Evolutionary conservation across 2,113 vertebrate species (phyloP), one percentile per base, ranked within the genome.

Genomic region (Progne subis): DNA sequence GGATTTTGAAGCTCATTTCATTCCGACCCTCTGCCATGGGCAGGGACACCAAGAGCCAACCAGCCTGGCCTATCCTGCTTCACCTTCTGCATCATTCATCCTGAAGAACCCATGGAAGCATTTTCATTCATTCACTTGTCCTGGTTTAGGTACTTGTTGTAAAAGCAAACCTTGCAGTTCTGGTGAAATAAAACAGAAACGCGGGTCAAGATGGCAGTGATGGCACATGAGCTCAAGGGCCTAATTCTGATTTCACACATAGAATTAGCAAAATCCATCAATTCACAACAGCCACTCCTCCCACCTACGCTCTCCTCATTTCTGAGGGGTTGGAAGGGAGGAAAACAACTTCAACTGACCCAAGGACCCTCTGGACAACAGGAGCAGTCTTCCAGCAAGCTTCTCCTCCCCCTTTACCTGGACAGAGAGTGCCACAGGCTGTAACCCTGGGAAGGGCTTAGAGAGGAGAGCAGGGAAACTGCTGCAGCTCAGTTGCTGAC

Each of bases 401-500:
- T 59, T 94, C 82, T 86, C 57, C 87, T 64, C 61, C 44, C 44
- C 65, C 82, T 72, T 78, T 94, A 82, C 84, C 76, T 57, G 81
- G 68, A 74, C 90, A 96, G 94, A 82, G 37, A 14, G 21, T 76
- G 92, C 71, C 80, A n/a, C 59, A 77, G 63, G 24, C 72, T 67
- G 69, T 11, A 94, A 88, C 18, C 29, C 46, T 71, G 52, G 74
- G 65, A 92, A 68, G 49, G 78, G 81, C 86, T 93, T 50, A 8
- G 46, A 75, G 65, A 86, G 47, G 26, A 41, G 41, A 82, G 87
- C 70, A 87, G 94, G 91, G 88, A 91, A 92, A 60, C 75, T 82
- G 72, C 95, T 81, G 91, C 93, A 95, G 94, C 84, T 95, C 92
- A 78, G 94, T 87, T 93, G 13, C 96, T 96, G 97, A 97, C 86